Conservation (phyloP, 2,888 invertebrate species). For the Hirtodrosophila duncani region DNA sequence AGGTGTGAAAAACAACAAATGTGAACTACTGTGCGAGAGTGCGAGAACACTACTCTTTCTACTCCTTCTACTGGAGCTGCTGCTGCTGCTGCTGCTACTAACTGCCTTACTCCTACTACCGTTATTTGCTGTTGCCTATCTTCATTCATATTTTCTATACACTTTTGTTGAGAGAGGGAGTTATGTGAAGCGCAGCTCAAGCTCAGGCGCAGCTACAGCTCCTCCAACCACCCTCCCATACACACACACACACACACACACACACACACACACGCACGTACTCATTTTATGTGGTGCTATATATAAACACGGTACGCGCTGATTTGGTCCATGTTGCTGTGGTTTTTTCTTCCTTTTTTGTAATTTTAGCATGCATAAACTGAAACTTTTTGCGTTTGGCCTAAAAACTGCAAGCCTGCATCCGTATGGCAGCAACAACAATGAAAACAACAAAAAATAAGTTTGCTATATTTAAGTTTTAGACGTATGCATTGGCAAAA, state of each 20-base stretch:
- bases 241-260: slow-evolving; percentile 12
- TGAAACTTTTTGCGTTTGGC: slow-evolving; percentile 33
- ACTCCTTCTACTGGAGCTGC: slow-evolving; percentile 19
- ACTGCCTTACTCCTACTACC: not conserved
- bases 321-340: slow-evolving; percentile 9
- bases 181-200: slow-evolving; percentile 51
- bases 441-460: slow-evolving; percentile 34
- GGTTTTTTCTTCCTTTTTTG: slow-evolving; percentile 25
- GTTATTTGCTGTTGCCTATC: slow-evolving; percentile 31
- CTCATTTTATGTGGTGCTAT: slow-evolving; percentile 40
- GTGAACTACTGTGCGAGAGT: slow-evolving; percentile 10
- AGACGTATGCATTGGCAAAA: no score
- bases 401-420: slow-evolving; percentile 31
- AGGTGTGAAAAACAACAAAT: slow-evolving; percentile 25
- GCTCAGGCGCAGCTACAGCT: slow-evolving; percentile 54
- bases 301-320: slow-evolving; percentile 49
- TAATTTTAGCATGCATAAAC: slow-evolving; percentile 13
- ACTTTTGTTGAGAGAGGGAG: slow-evolving; percentile 41
- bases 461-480: slow-evolving; percentile 47
- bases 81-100: not conserved
- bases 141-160: slow-evolving; percentile 72
- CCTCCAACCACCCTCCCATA: slow-evolving; percentile 1
- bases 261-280: slow-evolving; percentile 12
- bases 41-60: slow-evolving; percentile 34
- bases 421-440: slow-evolving; percentile 34